Base-by-base conservation (phyloP, 1,140 invertebrate genomes). In the Saccostrea cuccullata region DNA sequence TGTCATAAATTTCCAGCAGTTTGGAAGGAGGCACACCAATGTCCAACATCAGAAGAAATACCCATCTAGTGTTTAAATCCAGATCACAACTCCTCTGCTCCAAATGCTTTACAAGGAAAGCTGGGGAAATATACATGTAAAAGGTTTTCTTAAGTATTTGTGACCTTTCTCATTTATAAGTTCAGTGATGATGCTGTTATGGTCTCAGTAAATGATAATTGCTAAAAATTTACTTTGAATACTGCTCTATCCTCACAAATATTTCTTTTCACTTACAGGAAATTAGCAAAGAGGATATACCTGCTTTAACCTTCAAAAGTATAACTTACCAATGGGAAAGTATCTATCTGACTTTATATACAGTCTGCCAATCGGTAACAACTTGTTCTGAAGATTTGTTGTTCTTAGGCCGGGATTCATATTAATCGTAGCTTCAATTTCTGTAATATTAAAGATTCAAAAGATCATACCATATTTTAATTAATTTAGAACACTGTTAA, bases 271-370 rank as follows among this genome's bases (percentile, higher is more conserved):
- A 6, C 47, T 9, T 47, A 47, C 5, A 9, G 47, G 47, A 6
- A 47, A 47, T 47, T 47, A 47, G 6, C 47, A 47, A 47, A 47
- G 47, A 9, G 47, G 47, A 47, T 8, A 0, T 8, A 47, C 47
- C 47, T 47, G 47, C 47, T 47, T 47, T 47, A 47, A 6, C 47
- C 5, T 6, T 47, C 5, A 47, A 8, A 47, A 9, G 9, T 6
- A 47, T 47, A 9, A 55, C 12, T 55, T 94, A 96, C 96, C 94
- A 82, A 96, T 73, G 58, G 96, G 96, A 89, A 96, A 96, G 92
- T 96, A 96, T 89, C 94, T 94, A 40, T 96, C 96, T n/a, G 95
- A 94, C 60, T 91, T 92, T 26, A 94, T 89, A 89, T 96, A 96
- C 15, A 94, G 89, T 86, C 94, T 94, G 23, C 95, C 95, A 58